phyloP scores from a whole-genome alignment of 2,113 vertebrate genomes.

The Rhinolophus sinicus region DNA sequence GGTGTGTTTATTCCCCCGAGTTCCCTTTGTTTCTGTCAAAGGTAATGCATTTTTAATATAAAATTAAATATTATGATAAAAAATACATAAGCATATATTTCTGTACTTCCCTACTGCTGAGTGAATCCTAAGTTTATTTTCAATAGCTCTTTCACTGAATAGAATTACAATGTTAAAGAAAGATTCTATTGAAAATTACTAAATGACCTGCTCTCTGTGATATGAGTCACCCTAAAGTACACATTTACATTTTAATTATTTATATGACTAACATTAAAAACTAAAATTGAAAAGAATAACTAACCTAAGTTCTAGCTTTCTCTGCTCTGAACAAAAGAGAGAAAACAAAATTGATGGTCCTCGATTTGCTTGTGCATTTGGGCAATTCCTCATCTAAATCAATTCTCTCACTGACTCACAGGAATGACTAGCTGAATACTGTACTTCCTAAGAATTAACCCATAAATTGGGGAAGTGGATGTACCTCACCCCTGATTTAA shows the following conservation, averaged over 20 bases:
- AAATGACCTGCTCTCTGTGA: constrained; percentile 38
- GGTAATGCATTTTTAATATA: constrained; percentile 80
- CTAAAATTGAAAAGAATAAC: constrained; percentile 45
- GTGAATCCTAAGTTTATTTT: constrained; percentile 69
- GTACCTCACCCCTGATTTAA: not conserved
- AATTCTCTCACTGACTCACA: not conserved
- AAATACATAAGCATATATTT: constrained; percentile 74
- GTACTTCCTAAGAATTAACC: not conserved
- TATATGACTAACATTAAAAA: constrained; percentile 58
- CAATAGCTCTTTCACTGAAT: constrained; percentile 58
- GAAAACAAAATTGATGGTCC: not conserved
- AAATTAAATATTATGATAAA: constrained; percentile 80
- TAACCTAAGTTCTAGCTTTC: constrained; percentile 14
- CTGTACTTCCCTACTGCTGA: constrained; percentile 59
- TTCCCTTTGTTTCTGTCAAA: constrained; percentile 76
- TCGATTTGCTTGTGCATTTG: constrained; percentile 4
- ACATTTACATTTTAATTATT: constrained; percentile 58
- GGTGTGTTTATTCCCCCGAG: constrained; percentile 64
- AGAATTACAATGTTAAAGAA: constrained; percentile 64
- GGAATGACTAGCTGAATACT: not conserved
- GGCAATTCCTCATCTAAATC: not conserved
- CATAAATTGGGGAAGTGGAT: not conserved
- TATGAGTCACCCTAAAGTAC: constrained; percentile 27
- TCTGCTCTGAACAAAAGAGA: not conserved
- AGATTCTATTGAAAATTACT: constrained; percentile 55